These are phyloP conservation scores for Climacteris rufus DNA, from an alignment of 2,113 vertebrate genomes.

Conservation along the genomic window DNA sequence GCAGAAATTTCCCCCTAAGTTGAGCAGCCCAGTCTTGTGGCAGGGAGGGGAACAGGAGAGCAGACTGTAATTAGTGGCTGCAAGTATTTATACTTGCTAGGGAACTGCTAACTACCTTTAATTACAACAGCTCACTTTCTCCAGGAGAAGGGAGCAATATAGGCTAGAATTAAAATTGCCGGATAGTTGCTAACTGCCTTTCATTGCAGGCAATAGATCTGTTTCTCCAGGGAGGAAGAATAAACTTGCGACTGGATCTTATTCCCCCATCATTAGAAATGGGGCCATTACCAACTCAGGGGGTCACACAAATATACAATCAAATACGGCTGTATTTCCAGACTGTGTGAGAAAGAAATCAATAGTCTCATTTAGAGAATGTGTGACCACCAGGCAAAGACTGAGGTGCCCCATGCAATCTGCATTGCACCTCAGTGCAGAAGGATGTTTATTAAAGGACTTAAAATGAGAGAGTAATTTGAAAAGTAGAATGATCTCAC, in stretches of 20 bases:
- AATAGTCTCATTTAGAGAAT: neutral
- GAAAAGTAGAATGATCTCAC: neutral
- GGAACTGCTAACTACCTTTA: slow-evolving; percentile 56
- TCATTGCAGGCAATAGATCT: slow-evolving; percentile 27
- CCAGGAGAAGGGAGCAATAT: slow-evolving; percentile 24
- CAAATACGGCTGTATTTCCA: neutral
- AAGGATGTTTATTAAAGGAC: neutral
- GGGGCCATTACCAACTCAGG: slow-evolving; percentile 1
- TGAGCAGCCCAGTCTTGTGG: neutral
- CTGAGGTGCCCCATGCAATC: neutral
- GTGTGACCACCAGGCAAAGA: neutral
- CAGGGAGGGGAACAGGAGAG: neutral
- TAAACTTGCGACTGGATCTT: slow-evolving; percentile 2
- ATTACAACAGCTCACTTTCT: slow-evolving; percentile 49
- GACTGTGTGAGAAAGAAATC: neutral
- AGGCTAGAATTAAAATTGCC: slow-evolving; percentile 48
- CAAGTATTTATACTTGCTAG: slow-evolving; percentile 39
- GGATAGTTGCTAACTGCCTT: slow-evolving; percentile 27
- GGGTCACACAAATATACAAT: slow-evolving; percentile 3
- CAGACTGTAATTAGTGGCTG: slow-evolving; percentile 51
- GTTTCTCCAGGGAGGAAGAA: slow-evolving; percentile 39
- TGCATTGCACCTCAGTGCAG: neutral
- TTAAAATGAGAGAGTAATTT: neutral
- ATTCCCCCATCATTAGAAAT: slow-evolving; percentile 9
- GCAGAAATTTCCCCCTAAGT: neutral